Evolutionary conservation across 64 coral and sea anemone species (phyloP).

Genomic region (Stichodactyla helianthus): DNA sequence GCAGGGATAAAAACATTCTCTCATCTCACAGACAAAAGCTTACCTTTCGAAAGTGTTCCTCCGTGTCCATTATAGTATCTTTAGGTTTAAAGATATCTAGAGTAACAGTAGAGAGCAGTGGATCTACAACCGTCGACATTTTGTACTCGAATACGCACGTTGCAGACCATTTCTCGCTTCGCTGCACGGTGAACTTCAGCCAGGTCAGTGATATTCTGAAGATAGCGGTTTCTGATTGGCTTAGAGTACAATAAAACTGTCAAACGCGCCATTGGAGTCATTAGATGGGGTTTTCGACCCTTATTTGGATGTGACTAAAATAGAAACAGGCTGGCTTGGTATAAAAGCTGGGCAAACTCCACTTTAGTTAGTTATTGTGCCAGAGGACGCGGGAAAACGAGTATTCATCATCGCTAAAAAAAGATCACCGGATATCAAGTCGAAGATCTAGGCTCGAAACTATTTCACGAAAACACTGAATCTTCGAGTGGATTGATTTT

Average conservation of each 20-base stretch:
- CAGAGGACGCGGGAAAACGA: not conserved
- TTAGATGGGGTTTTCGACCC: slow-evolving; percentile 69
- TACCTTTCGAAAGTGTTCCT: slow-evolving; percentile 96
- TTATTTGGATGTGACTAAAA: slow-evolving; percentile 93
- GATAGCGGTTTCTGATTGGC: slow-evolving; percentile 73
- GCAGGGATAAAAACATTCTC: slow-evolving; percentile 16
- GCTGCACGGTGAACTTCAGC: slow-evolving; percentile 82
- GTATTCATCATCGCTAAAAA: slow-evolving; percentile 27
- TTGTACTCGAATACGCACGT: slow-evolving; percentile 52
- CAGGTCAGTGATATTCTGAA: slow-evolving; percentile 79
- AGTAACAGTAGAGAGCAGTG: slow-evolving; percentile 92
- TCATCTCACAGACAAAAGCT: not conserved
- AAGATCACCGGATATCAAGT: slow-evolving; percentile 8
- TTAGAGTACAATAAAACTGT: slow-evolving; percentile 59
- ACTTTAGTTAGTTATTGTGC: not conserved
- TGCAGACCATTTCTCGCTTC: slow-evolving; percentile 62
- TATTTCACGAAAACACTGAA: not conserved
- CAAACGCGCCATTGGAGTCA: slow-evolving; percentile 50
- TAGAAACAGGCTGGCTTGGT: slow-evolving; percentile 66
- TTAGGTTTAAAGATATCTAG: slow-evolving; percentile 81
- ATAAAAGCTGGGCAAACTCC: slow-evolving; percentile 60
- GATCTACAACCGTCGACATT: slow-evolving; percentile 92
- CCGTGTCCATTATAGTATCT: slow-evolving; percentile 69
- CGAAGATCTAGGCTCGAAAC: not conserved
- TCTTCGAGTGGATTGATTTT: not conserved